Evolutionary conservation across 2,113 vertebrate genomes (phyloP).

Genomic region (Chelonoidis abingdonii): DNA sequence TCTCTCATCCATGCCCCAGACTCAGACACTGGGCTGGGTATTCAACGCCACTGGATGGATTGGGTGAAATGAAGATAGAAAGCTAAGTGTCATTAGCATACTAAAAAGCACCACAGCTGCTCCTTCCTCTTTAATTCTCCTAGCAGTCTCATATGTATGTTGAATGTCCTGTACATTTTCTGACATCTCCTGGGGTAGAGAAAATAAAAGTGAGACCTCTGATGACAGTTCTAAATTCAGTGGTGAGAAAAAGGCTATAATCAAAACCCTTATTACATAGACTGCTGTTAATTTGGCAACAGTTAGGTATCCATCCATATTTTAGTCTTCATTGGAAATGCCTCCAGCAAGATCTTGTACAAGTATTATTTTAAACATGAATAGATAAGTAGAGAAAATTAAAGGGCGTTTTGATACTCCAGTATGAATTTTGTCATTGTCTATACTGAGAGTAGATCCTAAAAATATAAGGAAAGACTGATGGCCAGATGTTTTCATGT

Average conservation of each 20-base stretch:
- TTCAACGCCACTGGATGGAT: background rate
- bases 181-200: background rate
- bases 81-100: background rate
- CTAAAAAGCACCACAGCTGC: background rate
- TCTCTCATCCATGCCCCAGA: background rate
- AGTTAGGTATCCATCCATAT: background rate
- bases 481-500: background rate
- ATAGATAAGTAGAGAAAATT: background rate
- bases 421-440: background rate
- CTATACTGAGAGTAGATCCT: background rate
- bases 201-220: background rate
- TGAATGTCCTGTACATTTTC: background rate
- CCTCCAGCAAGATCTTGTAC: accelerated
- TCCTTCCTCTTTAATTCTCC: background rate
- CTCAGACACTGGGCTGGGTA: background rate
- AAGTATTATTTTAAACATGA: background rate
- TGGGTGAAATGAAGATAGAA: background rate
- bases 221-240: background rate
- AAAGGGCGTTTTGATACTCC: background rate
- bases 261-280: background rate
- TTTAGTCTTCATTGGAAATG: accelerated
- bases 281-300: background rate
- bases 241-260: background rate
- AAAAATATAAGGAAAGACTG: background rate
- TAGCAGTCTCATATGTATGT: background rate